Percentiles rank a stretch among this genome's conserved stretches.
Evolutionary conservation across 2,888 invertebrate species (phyloP).

Genomic region (Melanostoma mellinum): DNA sequence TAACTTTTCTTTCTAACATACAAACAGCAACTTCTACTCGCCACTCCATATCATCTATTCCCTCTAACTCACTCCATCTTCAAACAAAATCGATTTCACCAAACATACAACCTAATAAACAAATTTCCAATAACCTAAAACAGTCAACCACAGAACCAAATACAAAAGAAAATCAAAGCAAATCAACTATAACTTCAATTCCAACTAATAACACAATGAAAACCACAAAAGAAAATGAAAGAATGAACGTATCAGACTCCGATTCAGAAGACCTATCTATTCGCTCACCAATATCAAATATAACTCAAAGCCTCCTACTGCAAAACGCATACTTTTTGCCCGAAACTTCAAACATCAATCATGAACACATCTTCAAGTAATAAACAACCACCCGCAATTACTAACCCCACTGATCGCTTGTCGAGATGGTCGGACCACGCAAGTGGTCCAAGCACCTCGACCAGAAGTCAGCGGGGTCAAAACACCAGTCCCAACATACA

Average conservation of each 20-base stretch:
- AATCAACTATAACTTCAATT: background rate
- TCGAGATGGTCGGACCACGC: constrained; percentile 2
- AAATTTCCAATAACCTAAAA: constrained; percentile 6
- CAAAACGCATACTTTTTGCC: constrained; percentile 7
- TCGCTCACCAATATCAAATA: background rate
- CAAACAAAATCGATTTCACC: background rate
- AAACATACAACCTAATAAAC: background rate
- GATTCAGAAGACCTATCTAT: constrained; percentile 2
- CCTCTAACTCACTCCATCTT: background rate
- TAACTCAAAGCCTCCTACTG: background rate
- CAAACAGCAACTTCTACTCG: background rate
- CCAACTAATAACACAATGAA: background rate
- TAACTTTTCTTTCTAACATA: background rate
- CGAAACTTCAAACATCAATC: background rate
- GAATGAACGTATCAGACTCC: background rate
- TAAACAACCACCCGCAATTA: background rate
- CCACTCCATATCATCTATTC: too few relatives aligned
- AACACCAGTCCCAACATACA: constrained; percentile 2
- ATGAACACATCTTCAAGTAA: constrained; percentile 8
- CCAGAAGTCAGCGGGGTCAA: background rate
- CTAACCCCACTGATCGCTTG: constrained; percentile 5
- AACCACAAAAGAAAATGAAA: background rate
- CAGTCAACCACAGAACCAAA: background rate
- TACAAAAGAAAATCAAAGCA: background rate
- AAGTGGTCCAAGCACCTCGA: constrained; percentile 16